A percentile compares a stretch with the other conserved stretches of the same genome.
phyloP scores from a whole-genome alignment of 2,113 vertebrate species.

The Misgurnus anguillicaudatus region DNA sequence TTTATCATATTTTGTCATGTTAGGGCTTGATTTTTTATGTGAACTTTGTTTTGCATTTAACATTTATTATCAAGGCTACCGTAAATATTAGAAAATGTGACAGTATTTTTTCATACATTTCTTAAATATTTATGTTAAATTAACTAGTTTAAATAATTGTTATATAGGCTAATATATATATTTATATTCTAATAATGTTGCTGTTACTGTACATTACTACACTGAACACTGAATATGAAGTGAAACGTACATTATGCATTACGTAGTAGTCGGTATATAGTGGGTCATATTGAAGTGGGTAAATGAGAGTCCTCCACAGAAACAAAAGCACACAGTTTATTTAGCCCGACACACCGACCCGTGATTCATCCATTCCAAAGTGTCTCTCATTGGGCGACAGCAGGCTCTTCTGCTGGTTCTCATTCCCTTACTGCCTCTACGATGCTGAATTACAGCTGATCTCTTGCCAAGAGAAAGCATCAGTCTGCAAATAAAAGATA shows the following conservation, averaged over 20 bases:
- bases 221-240: background rate
- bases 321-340: conserved; percentile 10
- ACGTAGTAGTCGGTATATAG: background rate
- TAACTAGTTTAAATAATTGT: too few species aligned
- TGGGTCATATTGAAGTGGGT: background rate
- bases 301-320: background rate
- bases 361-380: background rate
- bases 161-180: too few species aligned
- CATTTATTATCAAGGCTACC: too few species aligned
- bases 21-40: too few species aligned
- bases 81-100: too few species aligned
- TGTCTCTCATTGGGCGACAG: conserved; percentile 1
- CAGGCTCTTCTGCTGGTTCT: conserved; percentile 11
- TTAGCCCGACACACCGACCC: background rate
- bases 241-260: conserved; percentile 1
- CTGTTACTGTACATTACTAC: background rate
- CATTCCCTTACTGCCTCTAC: conserved; percentile 40
- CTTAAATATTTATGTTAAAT: too few species aligned
- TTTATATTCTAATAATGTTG: background rate
- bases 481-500: conserved; percentile 65
- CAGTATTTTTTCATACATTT: too few species aligned
- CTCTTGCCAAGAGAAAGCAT: conserved; percentile 56
- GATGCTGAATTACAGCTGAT: conserved; percentile 48
- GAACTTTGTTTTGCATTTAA: too few species aligned
- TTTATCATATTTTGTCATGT: too few species aligned